Conservation (phyloP, 2,888 invertebrate genomes). For the Encarsia formosa region DNA sequence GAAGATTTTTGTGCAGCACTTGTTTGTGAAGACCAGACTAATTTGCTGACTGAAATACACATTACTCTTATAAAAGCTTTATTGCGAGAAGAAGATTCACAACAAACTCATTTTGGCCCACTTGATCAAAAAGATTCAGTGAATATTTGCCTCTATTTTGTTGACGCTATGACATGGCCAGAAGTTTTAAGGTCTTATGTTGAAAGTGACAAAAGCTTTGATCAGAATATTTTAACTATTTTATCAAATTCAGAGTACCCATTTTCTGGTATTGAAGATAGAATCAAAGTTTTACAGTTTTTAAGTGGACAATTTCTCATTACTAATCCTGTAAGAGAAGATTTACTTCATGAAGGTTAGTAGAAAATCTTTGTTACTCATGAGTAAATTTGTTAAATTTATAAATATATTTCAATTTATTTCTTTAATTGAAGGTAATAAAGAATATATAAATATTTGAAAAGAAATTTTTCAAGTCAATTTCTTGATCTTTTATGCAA, state of each 20-base stretch:
- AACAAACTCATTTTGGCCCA: conserved; percentile 93
- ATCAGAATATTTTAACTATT: conserved; percentile 67
- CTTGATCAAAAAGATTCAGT: conserved; percentile 96
- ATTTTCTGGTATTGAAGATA: conserved; percentile 74
- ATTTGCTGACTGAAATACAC: conserved; percentile 88
- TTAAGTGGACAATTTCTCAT: conserved; percentile 92
- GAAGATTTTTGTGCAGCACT: conserved; percentile 97
- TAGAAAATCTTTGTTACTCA: conserved; percentile 6
- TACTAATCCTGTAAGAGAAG: conserved; percentile 88
- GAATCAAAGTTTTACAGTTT: conserved; percentile 80
- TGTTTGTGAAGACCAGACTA: conserved; percentile 87
- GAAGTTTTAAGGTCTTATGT: conserved; percentile 86
- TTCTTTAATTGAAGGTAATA: background rate
- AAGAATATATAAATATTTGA: background rate
- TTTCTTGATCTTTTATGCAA: background rate
- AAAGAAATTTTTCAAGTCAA: background rate
- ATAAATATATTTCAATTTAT: background rate
- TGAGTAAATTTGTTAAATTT: background rate
- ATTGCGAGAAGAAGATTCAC: conserved; percentile 88
- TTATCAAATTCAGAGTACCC: conserved; percentile 79
- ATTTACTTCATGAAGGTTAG: conserved; percentile 85
- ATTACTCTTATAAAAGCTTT: conserved; percentile 88
- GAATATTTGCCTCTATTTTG: conserved; percentile 86
- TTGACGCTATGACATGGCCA: conserved; percentile 96
- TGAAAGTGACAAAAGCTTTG: conserved; percentile 82